Evolutionary conservation across 2,113 vertebrate genomes (phyloP).

Genomic region (Rhynchomys soricoides): DNA sequence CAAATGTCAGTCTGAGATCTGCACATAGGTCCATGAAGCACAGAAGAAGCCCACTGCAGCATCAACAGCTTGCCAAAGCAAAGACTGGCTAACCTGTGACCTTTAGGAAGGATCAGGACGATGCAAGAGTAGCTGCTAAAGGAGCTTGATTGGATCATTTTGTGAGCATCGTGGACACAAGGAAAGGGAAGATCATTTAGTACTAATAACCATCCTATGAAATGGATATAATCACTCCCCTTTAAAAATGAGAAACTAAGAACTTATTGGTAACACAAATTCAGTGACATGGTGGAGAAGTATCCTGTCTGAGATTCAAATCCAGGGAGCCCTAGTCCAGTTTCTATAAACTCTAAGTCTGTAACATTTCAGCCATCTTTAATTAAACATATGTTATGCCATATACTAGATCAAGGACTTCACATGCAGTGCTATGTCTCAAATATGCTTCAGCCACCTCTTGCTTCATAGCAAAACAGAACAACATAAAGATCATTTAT

Average conservation of each 20-base stretch:
- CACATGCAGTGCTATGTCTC: not conserved
- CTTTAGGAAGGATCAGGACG: not conserved
- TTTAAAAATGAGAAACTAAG: constrained; percentile 14
- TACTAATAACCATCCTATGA: not conserved
- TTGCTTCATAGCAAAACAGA: constrained; percentile 11
- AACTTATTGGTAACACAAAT: not conserved
- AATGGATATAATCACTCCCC: not conserved
- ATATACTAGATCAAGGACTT: not conserved
- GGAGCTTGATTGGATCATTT: not conserved
- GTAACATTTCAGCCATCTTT: not conserved
- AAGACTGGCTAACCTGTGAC: not conserved
- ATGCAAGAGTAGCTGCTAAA: not conserved
- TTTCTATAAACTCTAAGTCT: not conserved
- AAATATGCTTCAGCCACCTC: not conserved
- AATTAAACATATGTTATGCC: not conserved
- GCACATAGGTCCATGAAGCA: not conserved
- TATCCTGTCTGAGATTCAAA: constrained; percentile 3
- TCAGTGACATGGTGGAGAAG: not conserved
- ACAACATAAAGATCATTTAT: not conserved
- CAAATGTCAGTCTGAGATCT: not conserved
- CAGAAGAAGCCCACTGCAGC: not conserved
- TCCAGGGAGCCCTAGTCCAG: not conserved
- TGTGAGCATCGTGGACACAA: not conserved
- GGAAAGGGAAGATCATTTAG: not conserved
- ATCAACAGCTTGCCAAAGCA: not conserved